A percentile compares a stretch with the other conserved stretches of the same genome.
Evolutionary conservation across 2,797 vertebrate genomes (phyloP).

Genomic region (Epinephelus awoara): DNA sequence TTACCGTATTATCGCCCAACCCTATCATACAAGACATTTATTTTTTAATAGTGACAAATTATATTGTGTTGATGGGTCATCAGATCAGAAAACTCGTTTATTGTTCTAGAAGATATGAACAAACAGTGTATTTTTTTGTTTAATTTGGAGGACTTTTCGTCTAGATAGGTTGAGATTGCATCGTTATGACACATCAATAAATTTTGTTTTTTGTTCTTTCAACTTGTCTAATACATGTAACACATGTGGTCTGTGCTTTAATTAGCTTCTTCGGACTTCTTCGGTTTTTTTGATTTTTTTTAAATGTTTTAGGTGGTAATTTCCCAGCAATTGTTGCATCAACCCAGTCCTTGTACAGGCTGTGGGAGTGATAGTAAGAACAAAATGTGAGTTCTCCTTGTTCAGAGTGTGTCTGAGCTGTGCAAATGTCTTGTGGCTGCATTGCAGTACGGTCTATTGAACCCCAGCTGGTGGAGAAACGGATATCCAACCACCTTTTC

Average conservation of each 20-base stretch:
- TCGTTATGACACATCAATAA: neutral
- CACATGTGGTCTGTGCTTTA: neutral
- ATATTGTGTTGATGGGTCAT: neutral
- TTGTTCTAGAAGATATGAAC: slow-evolving; percentile 2
- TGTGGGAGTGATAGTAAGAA: neutral
- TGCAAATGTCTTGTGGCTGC: slow-evolving; percentile 20
- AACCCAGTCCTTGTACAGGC: neutral
- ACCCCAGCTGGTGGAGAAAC: slow-evolving; percentile 14
- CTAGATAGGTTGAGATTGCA: neutral
- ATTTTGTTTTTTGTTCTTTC: neutral
- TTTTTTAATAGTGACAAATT: neutral
- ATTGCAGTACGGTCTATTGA: slow-evolving; percentile 14
- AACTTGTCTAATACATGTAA: neutral
- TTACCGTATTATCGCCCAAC: no score
- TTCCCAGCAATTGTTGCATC: slow-evolving; percentile 11
- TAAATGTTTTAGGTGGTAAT: neutral
- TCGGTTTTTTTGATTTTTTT: neutral
- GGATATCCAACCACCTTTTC: neutral
- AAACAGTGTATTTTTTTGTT: neutral
- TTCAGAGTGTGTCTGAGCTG: slow-evolving; percentile 12
- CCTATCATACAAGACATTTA: neutral
- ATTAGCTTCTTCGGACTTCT: neutral
- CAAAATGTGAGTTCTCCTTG: slow-evolving; percentile 4
- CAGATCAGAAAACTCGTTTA: neutral
- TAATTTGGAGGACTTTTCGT: neutral